Base-by-base conservation (phyloP, 2,888 invertebrate genomes). In the Napeogenes inachia region DNA sequence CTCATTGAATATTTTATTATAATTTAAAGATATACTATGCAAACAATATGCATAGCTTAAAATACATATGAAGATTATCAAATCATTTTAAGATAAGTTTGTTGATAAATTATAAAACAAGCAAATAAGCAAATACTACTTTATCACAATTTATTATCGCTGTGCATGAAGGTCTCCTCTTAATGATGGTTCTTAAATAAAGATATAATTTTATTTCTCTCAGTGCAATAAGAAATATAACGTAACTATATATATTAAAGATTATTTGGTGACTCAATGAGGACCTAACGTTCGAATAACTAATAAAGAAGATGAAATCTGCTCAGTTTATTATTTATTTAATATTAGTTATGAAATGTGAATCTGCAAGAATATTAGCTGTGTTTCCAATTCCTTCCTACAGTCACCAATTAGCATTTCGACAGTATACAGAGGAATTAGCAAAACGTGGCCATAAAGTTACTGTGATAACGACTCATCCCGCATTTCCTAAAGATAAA, bases 351-450 rank as follows among this genome's bases (percentile, higher is more conserved):
- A 10, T 50, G 2, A 21, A 50, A 50, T 50, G 50, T 38, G 69
- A 75, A 54, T 57, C 71, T 3, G 70, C 72, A 4, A 72, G 66
- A 47, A 76, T 77, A 54, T 65, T 78, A 54, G 75, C 72, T 1
- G 65, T 73, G 4, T 73, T 73, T 57, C 76, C 77, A 2, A 62
- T 66, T 4, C 77, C 79, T 3, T 76, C 75, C 1, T 68, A 75
- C 12, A 79, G 77, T 50, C 79, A 78, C 61, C 75, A 77, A 66
- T 65, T 75, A 1, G 74, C 73, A 3, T 76, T 74, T 54, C 66
- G 75, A 47, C 69, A 73, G 2, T 59, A 76, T 1, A 74, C 70
- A 4, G 65, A 71, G 42, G 77, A 77, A 61, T 61, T 77, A 35
- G 71, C 68, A 0, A 75, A 59, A 56, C 67, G 75, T 42, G 76